phyloP scores from a whole-genome alignment of 2,113 vertebrate species.

The Lanius ludovicianus region DNA sequence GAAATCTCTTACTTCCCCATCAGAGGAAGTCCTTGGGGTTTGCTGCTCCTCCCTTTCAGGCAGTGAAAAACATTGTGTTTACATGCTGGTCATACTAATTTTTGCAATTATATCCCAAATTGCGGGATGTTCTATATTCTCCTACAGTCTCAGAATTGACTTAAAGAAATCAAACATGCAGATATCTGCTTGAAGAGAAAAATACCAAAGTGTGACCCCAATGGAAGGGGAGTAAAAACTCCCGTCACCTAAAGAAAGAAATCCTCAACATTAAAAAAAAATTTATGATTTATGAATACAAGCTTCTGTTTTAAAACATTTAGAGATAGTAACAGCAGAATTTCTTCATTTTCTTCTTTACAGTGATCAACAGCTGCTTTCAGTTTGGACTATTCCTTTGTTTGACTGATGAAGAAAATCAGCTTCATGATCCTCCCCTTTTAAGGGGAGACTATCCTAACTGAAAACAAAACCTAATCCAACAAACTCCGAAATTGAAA shows the following conservation, averaged over 20 bases:
- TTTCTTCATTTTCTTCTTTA: not conserved
- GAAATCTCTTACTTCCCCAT: not conserved
- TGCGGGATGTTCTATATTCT: not conserved
- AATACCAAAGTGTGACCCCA: not conserved
- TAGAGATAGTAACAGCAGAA: not conserved
- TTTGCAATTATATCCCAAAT: not conserved
- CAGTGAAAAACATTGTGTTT: not conserved
- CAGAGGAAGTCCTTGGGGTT: not conserved
- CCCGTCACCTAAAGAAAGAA: not conserved
- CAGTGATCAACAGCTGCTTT: not conserved
- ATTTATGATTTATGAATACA: rapidly evolving
- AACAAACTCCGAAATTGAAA: not conserved
- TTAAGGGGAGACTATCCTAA: not conserved
- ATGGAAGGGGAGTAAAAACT: not conserved
- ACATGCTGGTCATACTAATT: not conserved
- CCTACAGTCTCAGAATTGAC: not conserved
- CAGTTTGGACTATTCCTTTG: not conserved
- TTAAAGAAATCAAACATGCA: not conserved
- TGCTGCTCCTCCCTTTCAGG: not conserved
- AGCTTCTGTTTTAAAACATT: not conserved
- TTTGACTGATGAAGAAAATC: not conserved
- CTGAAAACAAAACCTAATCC: not conserved
- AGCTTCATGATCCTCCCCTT: not conserved
- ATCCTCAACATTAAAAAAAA: not conserved
- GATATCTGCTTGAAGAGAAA: not conserved